Conservation (phyloP, 2,888 invertebrate genomes). For the Drosophila tripunctata region DNA sequence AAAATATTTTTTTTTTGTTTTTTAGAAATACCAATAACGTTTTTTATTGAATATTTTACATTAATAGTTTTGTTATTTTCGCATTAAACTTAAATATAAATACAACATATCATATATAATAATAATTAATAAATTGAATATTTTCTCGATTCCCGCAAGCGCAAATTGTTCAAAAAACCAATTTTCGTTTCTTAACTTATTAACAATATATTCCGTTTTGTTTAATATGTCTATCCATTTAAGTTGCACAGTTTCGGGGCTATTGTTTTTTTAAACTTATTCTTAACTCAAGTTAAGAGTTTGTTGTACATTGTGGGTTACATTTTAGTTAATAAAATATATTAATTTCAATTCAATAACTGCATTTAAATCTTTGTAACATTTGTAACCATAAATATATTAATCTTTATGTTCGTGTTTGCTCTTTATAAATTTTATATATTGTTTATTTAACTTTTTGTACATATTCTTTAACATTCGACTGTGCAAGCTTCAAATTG, state of each 20-base stretch:
- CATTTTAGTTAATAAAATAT: slow-evolving; percentile 33
- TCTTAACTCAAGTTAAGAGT: slow-evolving; percentile 7
- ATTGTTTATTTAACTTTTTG: slow-evolving; percentile 17
- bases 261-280: background rate
- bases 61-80: slow-evolving; percentile 33
- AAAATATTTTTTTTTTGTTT: background rate
- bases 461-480: slow-evolving; percentile 17
- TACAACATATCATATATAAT: slow-evolving; percentile 61
- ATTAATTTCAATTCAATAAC: slow-evolving; percentile 36
- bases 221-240: slow-evolving; percentile 24
- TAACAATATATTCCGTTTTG: slow-evolving; percentile 38
- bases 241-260: slow-evolving; percentile 54
- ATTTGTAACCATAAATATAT: slow-evolving; percentile 39
- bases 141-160: slow-evolving; percentile 66
- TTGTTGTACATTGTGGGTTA: slow-evolving; percentile 13
- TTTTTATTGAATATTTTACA: slow-evolving; percentile 22
- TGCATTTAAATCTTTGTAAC: slow-evolving; percentile 25
- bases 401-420: slow-evolving; percentile 3
- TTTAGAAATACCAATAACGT: slow-evolving; percentile 29
- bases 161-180: slow-evolving; percentile 53
- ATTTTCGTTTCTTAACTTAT: slow-evolving; percentile 35
- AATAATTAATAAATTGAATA: slow-evolving; percentile 68
- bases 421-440: slow-evolving; percentile 8
- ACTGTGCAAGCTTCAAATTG: slow-evolving; percentile 43
- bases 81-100: slow-evolving; percentile 63